Evolutionary conservation across 2,888 invertebrate species (phyloP).

Genomic region (Helobdella robusta): DNA sequence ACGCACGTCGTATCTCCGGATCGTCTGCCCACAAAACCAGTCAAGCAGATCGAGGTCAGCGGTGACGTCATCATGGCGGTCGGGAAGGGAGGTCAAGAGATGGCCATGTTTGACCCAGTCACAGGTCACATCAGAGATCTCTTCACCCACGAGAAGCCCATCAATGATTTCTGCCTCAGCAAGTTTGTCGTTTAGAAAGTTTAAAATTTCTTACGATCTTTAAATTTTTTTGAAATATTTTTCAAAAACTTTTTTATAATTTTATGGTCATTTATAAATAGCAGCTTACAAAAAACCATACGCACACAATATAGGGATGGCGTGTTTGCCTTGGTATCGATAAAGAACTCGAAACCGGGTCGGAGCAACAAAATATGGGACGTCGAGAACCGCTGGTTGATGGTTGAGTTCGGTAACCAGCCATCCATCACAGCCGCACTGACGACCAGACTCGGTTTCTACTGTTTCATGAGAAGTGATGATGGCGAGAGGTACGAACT

Average conservation of each 20-base stretch:
- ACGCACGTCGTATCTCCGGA: conserved; percentile 42
- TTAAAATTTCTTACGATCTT: too few relatives aligned
- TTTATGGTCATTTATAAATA: too few relatives aligned
- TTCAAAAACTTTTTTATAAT: too few relatives aligned
- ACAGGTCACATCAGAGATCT: conserved; percentile 45
- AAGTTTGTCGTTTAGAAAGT: too few relatives aligned
- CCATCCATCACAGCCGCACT: conserved; percentile 40
- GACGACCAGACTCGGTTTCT: conserved; percentile 25
- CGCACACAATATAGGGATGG: conserved; percentile 35
- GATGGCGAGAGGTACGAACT: conserved; percentile 6
- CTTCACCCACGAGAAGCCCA: conserved; percentile 43
- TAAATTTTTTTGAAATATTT: too few relatives aligned
- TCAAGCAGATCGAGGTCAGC: conserved; percentile 40
- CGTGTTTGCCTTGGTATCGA: conserved; percentile 41
- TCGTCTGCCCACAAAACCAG: conserved; percentile 40
- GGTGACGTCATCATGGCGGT: conserved; percentile 39
- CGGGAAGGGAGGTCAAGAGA: conserved; percentile 43
- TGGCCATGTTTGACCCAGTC: conserved; percentile 45
- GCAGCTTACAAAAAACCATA: neutral
- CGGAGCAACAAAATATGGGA: conserved; percentile 45
- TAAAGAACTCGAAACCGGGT: conserved; percentile 37
- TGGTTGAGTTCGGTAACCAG: conserved; percentile 44
- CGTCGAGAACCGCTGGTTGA: conserved; percentile 39
- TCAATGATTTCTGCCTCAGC: conserved; percentile 30
- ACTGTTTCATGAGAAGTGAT: conserved; percentile 30